Base-by-base conservation (phyloP, 37 sponge, comb jelly and placozoan species). In the Oopsacas minuta region DNA sequence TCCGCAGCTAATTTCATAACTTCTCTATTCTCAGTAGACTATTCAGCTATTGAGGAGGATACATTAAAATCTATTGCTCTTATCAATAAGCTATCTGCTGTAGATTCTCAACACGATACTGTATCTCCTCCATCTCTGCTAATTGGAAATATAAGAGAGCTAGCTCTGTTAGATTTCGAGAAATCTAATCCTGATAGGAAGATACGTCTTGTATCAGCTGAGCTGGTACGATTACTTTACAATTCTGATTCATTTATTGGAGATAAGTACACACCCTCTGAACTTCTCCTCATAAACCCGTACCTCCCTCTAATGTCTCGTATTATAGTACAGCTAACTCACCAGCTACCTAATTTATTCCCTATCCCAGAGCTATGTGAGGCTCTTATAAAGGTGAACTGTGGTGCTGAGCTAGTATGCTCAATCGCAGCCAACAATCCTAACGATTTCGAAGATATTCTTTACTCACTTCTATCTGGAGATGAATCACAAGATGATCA, bases 401-500 rank as follows among this genome's bases (percentile, higher is more conserved):
- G 28, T 34, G 75, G 75, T 3, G 28, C 75, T 20, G 75, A 61
- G 75, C 75, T 61, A 5, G 75, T 61, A 5, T 61, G 75, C 30
- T 61, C 17, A 25, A 12, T 61, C 17, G 75, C 75, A 5, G 75
- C 75, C 22, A 61, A 61, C 22, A 61, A 61, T 12, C 75, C 75
- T 12, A 61, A 61, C 22, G 75, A 3, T 25, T n/a, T 61, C 7
- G 75, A 61, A 34, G 7, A 5, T 34, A 61, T 61, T n/a, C 75
- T 61, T 34, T 61, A 25, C 75, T n/a, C 20, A 25, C 20, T 61
- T 3, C 75, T 61, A 3, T 61, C 75, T 34, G 32, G 30, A 3
- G 75, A 61, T 34, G 75, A 61, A 34, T 61, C 75, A 3, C 75
- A 61, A n/a, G 75, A 61, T 25, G 75, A 61, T n/a, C 75, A 61